A percentile compares a stretch with the other conserved stretches of the same genome.
Evolutionary conservation across 2,888 invertebrate species (phyloP).

Genomic region (Xestia c-nigrum): DNA sequence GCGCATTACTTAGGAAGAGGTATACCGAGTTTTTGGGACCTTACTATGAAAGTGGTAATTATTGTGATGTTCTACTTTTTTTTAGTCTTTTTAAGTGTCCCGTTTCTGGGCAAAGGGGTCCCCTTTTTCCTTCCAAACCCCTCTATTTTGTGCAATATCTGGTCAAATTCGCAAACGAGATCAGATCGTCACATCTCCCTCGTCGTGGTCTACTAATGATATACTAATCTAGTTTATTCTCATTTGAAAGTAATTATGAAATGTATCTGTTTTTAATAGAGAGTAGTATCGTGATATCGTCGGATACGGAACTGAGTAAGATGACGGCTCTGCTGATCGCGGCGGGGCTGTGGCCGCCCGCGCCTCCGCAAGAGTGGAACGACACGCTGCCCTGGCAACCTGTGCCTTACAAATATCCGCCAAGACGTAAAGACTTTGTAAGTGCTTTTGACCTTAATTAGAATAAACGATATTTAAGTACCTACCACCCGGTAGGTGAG

Average conservation of each 20-base stretch:
- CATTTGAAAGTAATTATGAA: not conserved
- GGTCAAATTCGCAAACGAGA: too few species aligned
- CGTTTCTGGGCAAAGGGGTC: too few species aligned
- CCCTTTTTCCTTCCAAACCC: too few species aligned
- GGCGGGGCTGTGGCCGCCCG: conserved; percentile 93
- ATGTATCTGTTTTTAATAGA: conserved; percentile 65
- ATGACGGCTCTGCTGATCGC: conserved; percentile 93
- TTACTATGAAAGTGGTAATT: conserved; percentile 83
- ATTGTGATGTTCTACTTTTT: not conserved
- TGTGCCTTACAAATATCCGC: conserved; percentile 90
- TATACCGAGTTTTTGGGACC: conserved; percentile 89
- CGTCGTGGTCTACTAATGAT: too few species aligned
- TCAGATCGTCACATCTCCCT: too few species aligned
- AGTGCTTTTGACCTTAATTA: conserved; percentile 60
- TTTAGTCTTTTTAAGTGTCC: too few species aligned
- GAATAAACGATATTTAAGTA: not conserved
- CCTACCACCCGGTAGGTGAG: not conserved
- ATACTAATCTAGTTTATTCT: too few species aligned
- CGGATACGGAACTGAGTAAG: conserved; percentile 94
- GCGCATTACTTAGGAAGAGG: conserved; percentile 88
- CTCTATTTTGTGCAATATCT: too few species aligned
- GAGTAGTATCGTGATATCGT: conserved; percentile 89
- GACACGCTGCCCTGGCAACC: conserved; percentile 91
- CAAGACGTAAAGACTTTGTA: conserved; percentile 83
- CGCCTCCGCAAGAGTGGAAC: conserved; percentile 87